Base-by-base conservation (phyloP, 2,113 vertebrate genomes). In the Melanerpes aurifrons region DNA sequence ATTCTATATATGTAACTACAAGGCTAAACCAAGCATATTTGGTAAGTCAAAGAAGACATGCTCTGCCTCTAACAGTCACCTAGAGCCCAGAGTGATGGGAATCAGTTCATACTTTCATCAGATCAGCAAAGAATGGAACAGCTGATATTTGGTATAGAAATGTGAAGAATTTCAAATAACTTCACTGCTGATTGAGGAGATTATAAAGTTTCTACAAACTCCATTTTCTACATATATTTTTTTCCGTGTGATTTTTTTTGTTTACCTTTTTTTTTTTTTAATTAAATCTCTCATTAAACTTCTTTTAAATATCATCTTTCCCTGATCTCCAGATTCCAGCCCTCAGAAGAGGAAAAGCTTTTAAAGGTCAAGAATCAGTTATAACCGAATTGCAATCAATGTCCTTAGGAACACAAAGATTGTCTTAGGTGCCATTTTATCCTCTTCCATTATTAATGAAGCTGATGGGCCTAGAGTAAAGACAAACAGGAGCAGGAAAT, bases 361-460 rank as follows among this genome's bases (percentile, higher is more conserved):
- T 87, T 59, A 87, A 94, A 94, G 87, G 75, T 93, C 90, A 95
- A 75, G 66, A 87, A 93, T 79, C 35, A 71, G 26, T 67, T 88
- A 40, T 47, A 86, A 58, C 24, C 88, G 47, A 77, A 87, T 47
- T 82, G 57, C 74, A 94, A 86, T 93, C 93, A 79, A 88, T 95
- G 76, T 56, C 76, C 62, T 72, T 79, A 90, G 87, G 76, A 96
- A 95, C 70, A 86, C 58, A 90, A 86, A 91, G 72, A 72, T 47
- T 71, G 48, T 31, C 73, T 94, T 58, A 62, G 66, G 72, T 94
- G 69, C 40, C 86, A 11, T 86, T 95, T 94, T 86, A 67, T 86
- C 17, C 67, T 78, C 58, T 84, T 96, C 83, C 73, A 96, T 96
- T 95, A 95, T 96, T 96, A 92, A 96, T 96, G 87, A 40, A 90